A percentile compares a stretch with the other conserved stretches of the same genome.
Evolutionary conservation across 2,797 vertebrate species (phyloP).

Genomic region (Epinephelus awoara): DNA sequence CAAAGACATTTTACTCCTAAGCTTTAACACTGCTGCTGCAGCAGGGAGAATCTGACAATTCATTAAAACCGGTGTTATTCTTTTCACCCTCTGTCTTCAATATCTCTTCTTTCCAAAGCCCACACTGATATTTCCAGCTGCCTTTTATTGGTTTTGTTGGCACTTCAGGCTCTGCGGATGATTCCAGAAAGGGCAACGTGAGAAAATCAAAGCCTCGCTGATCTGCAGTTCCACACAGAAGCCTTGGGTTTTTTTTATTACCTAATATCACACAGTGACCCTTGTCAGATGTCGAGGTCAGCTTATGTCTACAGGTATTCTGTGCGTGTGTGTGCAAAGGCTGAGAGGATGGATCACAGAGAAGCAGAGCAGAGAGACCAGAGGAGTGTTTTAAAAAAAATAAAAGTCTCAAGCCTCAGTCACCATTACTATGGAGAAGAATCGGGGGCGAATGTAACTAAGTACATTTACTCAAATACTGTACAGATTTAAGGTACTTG

Average conservation of each 20-base stretch:
- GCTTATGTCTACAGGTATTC: conserved; percentile 17
- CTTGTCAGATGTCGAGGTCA: conserved; percentile 23
- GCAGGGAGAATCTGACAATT: conserved; percentile 43
- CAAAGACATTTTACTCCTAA: conserved; percentile 35
- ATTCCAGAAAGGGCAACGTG: conserved; percentile 24
- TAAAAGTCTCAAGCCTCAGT: too few relatives aligned
- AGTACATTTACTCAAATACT: too few relatives aligned
- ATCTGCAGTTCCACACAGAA: conserved; percentile 39
- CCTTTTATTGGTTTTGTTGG: conserved; percentile 59
- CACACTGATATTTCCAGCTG: conserved; percentile 58
- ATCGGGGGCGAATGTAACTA: too few relatives aligned
- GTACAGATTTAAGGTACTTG: too few relatives aligned
- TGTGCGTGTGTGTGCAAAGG: not conserved
- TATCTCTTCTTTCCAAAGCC: conserved; percentile 55
- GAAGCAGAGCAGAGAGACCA: not conserved
- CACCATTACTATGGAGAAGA: too few relatives aligned
- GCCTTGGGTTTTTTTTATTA: conserved; percentile 31
- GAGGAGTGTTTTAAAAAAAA: not conserved
- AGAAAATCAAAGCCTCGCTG: conserved; percentile 58
- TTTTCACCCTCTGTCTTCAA: conserved; percentile 34
- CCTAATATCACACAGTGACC: conserved; percentile 49
- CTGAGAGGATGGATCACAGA: not conserved
- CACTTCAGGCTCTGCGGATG: conserved; percentile 16
- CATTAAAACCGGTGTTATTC: conserved; percentile 50
- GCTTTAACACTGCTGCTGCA: conserved; percentile 9